Evolutionary conservation across 2,888 invertebrate genomes (phyloP).

Genomic region (Sepioteuthis lessoniana): DNA sequence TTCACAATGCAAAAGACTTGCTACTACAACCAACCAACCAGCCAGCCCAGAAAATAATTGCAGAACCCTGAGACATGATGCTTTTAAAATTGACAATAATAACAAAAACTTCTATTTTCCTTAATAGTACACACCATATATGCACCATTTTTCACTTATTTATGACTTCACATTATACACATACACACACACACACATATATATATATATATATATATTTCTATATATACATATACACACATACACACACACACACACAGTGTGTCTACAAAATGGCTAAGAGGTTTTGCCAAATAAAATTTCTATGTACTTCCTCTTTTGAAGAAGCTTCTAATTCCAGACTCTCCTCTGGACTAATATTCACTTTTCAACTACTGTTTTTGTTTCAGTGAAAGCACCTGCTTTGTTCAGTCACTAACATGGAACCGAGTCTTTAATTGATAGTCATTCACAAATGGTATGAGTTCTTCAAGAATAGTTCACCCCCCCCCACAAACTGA

Average conservation of each 20-base stretch:
- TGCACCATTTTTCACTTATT: neutral
- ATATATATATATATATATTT: no score
- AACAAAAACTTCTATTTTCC: neutral
- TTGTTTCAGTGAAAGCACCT: neutral
- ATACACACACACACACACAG: no score
- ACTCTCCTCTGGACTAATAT: neutral
- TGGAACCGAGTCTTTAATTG: neutral
- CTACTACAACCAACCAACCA: neutral
- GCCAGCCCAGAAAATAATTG: neutral
- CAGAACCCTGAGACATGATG: neutral
- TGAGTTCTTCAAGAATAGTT: no score
- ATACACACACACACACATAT: no score
- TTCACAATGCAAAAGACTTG: constrained; percentile 8
- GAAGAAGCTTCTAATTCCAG: neutral
- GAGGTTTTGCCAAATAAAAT: neutral
- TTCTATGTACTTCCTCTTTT: neutral
- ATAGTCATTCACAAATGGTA: neutral
- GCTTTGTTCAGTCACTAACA: neutral
- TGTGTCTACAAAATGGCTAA: neutral
- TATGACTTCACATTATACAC: no score
- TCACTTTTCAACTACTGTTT: no score
- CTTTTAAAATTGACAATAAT: neutral
- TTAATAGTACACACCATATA: neutral
- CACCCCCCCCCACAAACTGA: no score
- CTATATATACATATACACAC: no score